Percentiles rank a stretch among this genome's conserved stretches.
Evolutionary conservation across 2,113 vertebrate species (phyloP).

Genomic region (Gorsachius goisagi): DNA sequence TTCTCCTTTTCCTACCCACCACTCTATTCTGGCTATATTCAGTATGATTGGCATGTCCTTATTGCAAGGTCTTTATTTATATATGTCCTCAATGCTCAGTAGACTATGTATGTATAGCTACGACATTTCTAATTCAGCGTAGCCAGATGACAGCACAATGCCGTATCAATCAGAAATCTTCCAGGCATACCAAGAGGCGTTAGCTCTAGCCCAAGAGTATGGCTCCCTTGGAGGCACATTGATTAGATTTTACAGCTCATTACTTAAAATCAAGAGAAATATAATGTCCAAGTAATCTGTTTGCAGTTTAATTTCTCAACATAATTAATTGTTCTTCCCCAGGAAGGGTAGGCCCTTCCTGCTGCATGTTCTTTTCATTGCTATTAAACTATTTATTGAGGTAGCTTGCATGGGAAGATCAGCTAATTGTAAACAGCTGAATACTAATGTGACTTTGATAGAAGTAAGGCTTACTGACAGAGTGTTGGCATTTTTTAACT

Average conservation of each 20-base stretch:
- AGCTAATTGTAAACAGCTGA: conserved; percentile 57
- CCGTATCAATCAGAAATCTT: background rate
- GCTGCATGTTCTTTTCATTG: background rate
- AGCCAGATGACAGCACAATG: background rate
- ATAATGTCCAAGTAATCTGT: conserved; percentile 4
- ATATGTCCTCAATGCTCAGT: background rate
- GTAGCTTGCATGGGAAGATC: background rate
- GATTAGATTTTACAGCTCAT: conserved; percentile 55
- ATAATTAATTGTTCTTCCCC: conserved; percentile 33
- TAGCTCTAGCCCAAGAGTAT: background rate
- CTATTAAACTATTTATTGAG: conserved; percentile 25
- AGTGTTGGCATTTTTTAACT: conserved; percentile 32
- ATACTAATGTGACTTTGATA: conserved; percentile 44
- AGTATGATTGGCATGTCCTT: background rate
- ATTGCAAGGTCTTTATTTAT: background rate
- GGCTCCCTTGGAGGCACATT: background rate
- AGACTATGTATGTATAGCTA: background rate
- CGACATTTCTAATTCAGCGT: background rate
- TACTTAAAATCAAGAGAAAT: conserved; percentile 43
- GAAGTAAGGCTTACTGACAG: conserved; percentile 32
- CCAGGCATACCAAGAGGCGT: background rate
- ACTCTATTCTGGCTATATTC: background rate
- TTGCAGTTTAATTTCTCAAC: conserved; percentile 17
- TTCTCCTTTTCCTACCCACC: background rate
- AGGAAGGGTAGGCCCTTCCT: background rate